Conservation (phyloP, 2,113 vertebrate species). For the Sapajus apella region DNA sequence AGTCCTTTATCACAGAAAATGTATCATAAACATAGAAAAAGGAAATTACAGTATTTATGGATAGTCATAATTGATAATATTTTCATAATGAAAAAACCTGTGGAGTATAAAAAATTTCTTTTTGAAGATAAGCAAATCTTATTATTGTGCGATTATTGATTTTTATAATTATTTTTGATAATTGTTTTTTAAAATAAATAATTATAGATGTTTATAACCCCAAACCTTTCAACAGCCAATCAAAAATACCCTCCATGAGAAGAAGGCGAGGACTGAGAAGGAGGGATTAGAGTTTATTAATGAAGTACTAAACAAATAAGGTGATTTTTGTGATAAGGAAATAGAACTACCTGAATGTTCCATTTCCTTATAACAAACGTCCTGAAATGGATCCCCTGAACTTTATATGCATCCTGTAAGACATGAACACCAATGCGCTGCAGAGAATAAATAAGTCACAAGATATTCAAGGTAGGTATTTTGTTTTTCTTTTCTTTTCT, state of each 20-base stretch:
- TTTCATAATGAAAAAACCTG: background rate
- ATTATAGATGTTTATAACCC: background rate
- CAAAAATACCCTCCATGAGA: background rate
- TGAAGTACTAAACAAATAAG: background rate
- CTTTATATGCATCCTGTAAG: background rate
- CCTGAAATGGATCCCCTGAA: background rate
- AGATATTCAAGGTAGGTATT: background rate
- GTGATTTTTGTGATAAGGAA: background rate
- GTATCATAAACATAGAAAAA: background rate
- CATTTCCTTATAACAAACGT: no score
- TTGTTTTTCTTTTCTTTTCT: background rate
- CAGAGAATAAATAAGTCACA: background rate
- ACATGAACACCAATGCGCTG: background rate
- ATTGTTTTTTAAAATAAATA: background rate
- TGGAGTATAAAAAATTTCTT: background rate
- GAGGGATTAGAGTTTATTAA: background rate
- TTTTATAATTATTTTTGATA: background rate
- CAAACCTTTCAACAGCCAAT: background rate
- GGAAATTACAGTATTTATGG: background rate
- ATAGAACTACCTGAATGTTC: background rate
- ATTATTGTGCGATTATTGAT: background rate
- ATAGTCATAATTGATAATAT: background rate
- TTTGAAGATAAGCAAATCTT: background rate
- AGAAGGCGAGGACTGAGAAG: fast-evolving
- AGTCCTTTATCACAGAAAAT: background rate